phyloP scores from a whole-genome alignment of 2,888 invertebrate genomes.

The Diplazon laetatorius region DNA sequence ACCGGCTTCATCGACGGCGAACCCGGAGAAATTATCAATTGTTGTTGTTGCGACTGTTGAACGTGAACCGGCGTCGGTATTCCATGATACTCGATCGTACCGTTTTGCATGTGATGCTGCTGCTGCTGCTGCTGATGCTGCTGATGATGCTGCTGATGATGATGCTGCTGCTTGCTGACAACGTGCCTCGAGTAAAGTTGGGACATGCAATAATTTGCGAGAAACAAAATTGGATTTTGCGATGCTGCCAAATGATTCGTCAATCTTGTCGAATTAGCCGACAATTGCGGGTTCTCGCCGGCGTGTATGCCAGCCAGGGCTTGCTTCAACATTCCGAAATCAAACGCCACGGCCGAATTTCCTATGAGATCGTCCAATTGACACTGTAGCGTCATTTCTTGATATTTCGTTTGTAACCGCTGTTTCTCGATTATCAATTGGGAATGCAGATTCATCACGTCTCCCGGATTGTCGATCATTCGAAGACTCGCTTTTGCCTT shows the following conservation, averaged over 20 bases:
- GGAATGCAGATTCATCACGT: constrained; percentile 86
- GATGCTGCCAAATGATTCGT: constrained; percentile 81
- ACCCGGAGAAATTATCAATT: constrained; percentile 79
- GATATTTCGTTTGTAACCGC: constrained; percentile 87
- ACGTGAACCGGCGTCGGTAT: constrained; percentile 79
- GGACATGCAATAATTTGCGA: constrained; percentile 91
- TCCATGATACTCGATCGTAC: constrained; percentile 81
- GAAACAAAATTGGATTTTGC: constrained; percentile 88
- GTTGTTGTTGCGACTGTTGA: constrained; percentile 69
- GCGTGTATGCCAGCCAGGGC: constrained; percentile 86
- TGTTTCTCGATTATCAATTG: constrained; percentile 87
- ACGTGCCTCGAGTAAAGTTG: constrained; percentile 88
- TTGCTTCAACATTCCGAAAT: constrained; percentile 87
- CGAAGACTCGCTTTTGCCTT: constrained; percentile 86
- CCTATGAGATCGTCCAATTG: constrained; percentile 88
- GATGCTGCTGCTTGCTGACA: constrained; percentile 84
- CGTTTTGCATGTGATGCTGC: constrained; percentile 83
- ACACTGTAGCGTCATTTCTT: constrained; percentile 89
- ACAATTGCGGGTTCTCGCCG: constrained; percentile 83
- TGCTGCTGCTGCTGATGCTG: no score
- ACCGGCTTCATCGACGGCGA: constrained; percentile 78
- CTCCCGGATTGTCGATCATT: constrained; percentile 85
- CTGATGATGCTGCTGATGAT: constrained; percentile 61
- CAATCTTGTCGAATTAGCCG: constrained; percentile 72
- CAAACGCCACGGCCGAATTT: constrained; percentile 87